A percentile compares a stretch with the other conserved stretches of the same genome.
Conservation (phyloP, 1,140 invertebrate species). For the Aphis craccivora region DNA sequence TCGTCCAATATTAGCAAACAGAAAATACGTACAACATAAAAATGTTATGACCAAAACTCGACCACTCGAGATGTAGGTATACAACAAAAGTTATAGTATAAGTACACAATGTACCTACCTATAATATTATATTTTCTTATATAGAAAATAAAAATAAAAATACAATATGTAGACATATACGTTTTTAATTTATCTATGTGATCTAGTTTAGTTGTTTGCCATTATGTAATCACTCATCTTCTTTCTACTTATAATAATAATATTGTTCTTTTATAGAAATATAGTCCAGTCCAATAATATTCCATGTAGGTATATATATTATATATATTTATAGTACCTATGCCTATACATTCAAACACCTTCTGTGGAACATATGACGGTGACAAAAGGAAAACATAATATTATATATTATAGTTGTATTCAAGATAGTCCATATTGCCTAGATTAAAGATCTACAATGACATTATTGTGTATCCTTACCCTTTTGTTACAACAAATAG, state of each 20-base stretch:
- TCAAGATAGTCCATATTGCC: constrained; percentile 8
- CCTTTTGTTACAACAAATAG: constrained; percentile 44
- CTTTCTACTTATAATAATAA: background rate
- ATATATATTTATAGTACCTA: background rate
- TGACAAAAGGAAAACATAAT: background rate
- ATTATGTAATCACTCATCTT: background rate
- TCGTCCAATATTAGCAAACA: background rate
- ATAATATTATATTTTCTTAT: background rate
- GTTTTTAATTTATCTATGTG: background rate
- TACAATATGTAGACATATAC: background rate
- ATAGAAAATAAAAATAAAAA: background rate
- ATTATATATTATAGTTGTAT: background rate
- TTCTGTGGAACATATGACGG: background rate
- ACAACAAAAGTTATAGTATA: background rate
- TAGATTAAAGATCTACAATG: background rate
- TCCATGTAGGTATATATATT: background rate
- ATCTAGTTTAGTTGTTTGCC: background rate
- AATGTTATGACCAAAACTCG: background rate
- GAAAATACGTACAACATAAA: constrained; percentile 8
- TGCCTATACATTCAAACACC: background rate
- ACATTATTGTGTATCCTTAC: background rate
- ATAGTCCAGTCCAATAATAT: constrained; percentile 16
- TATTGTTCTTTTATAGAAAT: background rate
- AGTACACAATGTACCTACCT: background rate
- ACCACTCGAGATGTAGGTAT: background rate